Percentiles rank a stretch among this genome's conserved stretches.
These are phyloP conservation scores for Chaitophorus viminalis DNA, from an alignment of 2,888 invertebrate genomes.

Conservation along the genomic window DNA sequence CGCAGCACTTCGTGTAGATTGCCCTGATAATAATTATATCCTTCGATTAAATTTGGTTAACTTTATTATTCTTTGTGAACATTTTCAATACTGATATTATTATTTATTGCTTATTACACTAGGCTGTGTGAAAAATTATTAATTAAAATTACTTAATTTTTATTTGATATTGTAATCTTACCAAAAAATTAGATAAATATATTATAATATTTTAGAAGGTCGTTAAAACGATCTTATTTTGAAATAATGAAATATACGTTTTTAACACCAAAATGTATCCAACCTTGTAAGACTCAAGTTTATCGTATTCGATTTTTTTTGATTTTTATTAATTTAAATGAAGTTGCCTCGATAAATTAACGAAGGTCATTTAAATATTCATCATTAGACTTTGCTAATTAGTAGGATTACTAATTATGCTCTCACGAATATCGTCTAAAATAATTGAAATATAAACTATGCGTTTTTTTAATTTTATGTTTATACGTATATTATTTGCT, in stretches of 20 bases:
- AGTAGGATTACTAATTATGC: not conserved
- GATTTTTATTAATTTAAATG: not conserved
- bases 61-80: not conserved
- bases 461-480: not conserved
- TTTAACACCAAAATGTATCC: not conserved
- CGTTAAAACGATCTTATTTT: not conserved
- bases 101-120: too few species aligned
- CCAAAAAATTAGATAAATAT: too few species aligned
- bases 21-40: not conserved
- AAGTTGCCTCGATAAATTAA: not conserved
- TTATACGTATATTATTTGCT: too few species aligned
- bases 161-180: not conserved
- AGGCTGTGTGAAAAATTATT: not conserved
- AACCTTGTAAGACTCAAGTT: slow-evolving; percentile 3
- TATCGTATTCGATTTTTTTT: not conserved
- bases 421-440: not conserved
- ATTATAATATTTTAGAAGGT: not conserved
- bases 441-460: not conserved
- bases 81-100: not conserved
- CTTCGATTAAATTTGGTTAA: not conserved
- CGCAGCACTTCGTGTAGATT: not conserved
- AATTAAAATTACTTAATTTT: not conserved
- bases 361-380: slow-evolving; percentile 14
- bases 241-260: not conserved
- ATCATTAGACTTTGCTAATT: not conserved